These are phyloP conservation scores for Xiphorhynchus elegans DNA, from an alignment of 2,113 vertebrate species.

Conservation along the genomic window DNA sequence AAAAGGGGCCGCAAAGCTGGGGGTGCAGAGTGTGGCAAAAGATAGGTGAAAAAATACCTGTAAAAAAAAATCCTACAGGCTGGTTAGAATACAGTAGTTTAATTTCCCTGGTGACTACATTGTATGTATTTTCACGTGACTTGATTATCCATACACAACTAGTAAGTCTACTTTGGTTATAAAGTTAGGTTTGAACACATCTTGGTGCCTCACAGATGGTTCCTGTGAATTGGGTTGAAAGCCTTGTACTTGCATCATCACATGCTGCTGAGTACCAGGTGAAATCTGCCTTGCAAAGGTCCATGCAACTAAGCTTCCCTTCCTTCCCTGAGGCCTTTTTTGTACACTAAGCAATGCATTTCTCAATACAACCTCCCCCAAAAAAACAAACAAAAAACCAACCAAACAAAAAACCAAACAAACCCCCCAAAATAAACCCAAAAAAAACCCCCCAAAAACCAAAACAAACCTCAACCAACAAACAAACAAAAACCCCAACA, in stretches of 20 bases:
- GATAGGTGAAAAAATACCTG: conserved; percentile 94
- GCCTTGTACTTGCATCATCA: background rate
- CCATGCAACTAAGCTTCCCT: background rate
- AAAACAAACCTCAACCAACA: too few species aligned
- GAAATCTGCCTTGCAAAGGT: background rate
- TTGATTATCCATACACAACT: background rate
- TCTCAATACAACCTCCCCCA: background rate
- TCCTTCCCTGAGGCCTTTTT: background rate
- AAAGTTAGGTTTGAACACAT: background rate
- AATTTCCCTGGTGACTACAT: background rate
- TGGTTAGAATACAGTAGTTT: background rate
- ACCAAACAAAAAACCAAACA: too few species aligned
- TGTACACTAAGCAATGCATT: background rate
- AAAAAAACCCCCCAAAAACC: too few species aligned
- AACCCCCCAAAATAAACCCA: too few species aligned
- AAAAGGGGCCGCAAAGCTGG: conserved; percentile 80
- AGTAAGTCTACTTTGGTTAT: background rate
- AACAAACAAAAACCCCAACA: too few species aligned
- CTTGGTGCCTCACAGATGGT: background rate
- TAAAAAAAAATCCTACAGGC: conserved; percentile 37
- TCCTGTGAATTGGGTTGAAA: background rate
- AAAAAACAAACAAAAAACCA: background rate
- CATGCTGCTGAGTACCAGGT: background rate
- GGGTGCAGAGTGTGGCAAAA: conserved; percentile 89
- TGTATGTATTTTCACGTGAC: background rate